These are phyloP conservation scores for Pleuronectes platessa DNA, from an alignment of 2,113 vertebrate species.

Conservation along the genomic window DNA sequence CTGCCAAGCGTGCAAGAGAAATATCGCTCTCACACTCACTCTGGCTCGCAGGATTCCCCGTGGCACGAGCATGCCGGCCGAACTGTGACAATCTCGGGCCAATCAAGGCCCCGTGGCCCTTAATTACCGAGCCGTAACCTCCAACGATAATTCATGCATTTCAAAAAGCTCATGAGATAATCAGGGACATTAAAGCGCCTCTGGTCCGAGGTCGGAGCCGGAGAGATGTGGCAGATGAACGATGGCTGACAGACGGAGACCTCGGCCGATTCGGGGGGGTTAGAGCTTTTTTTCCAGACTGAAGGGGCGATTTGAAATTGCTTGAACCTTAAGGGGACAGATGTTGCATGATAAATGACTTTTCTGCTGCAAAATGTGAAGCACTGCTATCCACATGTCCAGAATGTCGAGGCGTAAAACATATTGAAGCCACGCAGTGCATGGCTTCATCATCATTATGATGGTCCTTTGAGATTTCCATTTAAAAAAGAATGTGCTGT, in stretches of 20 bases:
- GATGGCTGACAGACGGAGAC: conserved; percentile 66
- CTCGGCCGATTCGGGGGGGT: conserved; percentile 45
- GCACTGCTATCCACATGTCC: not conserved
- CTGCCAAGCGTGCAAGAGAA: conserved; percentile 60
- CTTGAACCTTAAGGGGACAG: conserved; percentile 35
- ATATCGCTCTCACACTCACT: conserved; percentile 58
- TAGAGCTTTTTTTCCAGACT: conserved; percentile 43
- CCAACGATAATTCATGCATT: conserved; percentile 74
- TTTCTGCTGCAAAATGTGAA: conserved; percentile 25
- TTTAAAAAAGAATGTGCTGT: too few species aligned
- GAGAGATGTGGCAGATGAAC: conserved; percentile 68
- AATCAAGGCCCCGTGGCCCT: conserved; percentile 67
- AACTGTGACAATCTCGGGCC: conserved; percentile 71
- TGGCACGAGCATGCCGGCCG: conserved; percentile 48
- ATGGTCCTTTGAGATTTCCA: too few species aligned
- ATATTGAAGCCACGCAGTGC: too few species aligned
- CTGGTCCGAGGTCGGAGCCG: conserved; percentile 58
- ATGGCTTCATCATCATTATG: too few species aligned
- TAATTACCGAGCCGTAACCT: conserved; percentile 77
- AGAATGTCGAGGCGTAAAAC: not conserved
- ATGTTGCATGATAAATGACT: conserved; percentile 56
- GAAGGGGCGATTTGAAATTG: conserved; percentile 60
- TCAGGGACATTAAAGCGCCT: conserved; percentile 66
- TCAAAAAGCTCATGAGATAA: conserved; percentile 74
- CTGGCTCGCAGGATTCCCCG: conserved; percentile 57